Evolutionary conservation across 2,113 vertebrate genomes (phyloP).

Genomic region (Hyaena hyaena): DNA sequence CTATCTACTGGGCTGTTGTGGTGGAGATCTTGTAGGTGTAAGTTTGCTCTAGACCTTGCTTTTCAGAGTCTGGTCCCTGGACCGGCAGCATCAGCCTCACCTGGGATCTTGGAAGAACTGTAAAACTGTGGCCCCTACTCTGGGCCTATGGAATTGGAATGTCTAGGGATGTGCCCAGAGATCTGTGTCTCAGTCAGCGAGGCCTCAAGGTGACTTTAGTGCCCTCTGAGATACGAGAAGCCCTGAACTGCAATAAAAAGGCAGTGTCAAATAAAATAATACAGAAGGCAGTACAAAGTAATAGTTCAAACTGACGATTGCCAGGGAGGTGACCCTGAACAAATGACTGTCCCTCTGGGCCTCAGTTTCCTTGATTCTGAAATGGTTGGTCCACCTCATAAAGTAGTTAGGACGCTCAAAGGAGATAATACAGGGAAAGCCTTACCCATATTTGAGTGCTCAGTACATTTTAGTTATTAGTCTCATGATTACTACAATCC

Average conservation of each 20-base stretch:
- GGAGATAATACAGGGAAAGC: not conserved
- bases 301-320: not conserved
- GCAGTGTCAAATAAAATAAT: not conserved
- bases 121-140: not conserved
- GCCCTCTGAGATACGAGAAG: not conserved
- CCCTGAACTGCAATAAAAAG: not conserved
- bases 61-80: not conserved
- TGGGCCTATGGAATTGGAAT: not conserved
- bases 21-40: not conserved
- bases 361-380: conserved; percentile 4
- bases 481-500: not conserved
- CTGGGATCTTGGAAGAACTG: not conserved
- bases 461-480: not conserved
- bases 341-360: not conserved
- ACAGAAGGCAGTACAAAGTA: not conserved
- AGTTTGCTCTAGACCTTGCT: not conserved
- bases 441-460: not conserved
- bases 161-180: not conserved
- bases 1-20: not conserved
- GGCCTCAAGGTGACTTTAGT: not conserved
- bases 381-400: not conserved
- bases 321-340: not conserved
- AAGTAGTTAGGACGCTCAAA: not conserved
- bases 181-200: not conserved
- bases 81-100: not conserved